These are phyloP conservation scores for Monochamus saltuarius DNA, from an alignment of 1,140 invertebrate genomes.

Conservation along the genomic window DNA sequence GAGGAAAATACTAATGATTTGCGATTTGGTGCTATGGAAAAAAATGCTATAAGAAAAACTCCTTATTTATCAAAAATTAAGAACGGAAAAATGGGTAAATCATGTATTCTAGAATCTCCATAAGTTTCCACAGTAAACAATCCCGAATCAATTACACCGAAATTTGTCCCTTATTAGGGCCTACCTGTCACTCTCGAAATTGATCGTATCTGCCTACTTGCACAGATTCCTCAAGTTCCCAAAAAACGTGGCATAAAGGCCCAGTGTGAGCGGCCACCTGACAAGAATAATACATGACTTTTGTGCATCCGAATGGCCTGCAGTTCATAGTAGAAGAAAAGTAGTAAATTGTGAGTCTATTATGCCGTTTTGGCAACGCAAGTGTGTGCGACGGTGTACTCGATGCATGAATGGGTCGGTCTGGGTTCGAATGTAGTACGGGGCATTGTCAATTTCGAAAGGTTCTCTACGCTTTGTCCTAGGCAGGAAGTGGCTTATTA, in stretches of 20 bases:
- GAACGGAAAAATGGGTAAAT: no score
- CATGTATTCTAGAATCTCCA: no score
- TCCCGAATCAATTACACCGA: no score
- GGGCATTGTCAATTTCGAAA: slow-evolving; percentile 11
- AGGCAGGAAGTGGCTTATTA: slow-evolving; percentile 36
- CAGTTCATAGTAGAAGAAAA: slow-evolving; percentile 30
- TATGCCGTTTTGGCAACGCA: slow-evolving; percentile 21
- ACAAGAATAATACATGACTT: slow-evolving; percentile 29
- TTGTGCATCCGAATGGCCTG: slow-evolving; percentile 28
- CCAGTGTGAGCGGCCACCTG: slow-evolving; percentile 28
- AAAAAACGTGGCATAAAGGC: slow-evolving; percentile 20
- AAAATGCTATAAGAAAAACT: no score
- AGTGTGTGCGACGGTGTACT: slow-evolving; percentile 12
- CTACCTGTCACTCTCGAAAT: no score
- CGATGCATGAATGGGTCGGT: slow-evolving; percentile 25
- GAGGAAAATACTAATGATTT: no score
- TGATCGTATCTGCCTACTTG: no score
- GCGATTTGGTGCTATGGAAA: no score
- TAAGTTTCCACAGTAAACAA: no score
- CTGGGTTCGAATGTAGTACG: no score
- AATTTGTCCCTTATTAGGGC: no score
- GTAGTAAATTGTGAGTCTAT: slow-evolving; percentile 30
- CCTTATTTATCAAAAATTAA: no score
- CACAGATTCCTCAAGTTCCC: background rate
- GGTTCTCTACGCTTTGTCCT: slow-evolving; percentile 18